Evolutionary conservation across 2,113 vertebrate species (phyloP), one percentile per base, ranked within the genome.

Genomic region (Cephalopterus ornatus): DNA sequence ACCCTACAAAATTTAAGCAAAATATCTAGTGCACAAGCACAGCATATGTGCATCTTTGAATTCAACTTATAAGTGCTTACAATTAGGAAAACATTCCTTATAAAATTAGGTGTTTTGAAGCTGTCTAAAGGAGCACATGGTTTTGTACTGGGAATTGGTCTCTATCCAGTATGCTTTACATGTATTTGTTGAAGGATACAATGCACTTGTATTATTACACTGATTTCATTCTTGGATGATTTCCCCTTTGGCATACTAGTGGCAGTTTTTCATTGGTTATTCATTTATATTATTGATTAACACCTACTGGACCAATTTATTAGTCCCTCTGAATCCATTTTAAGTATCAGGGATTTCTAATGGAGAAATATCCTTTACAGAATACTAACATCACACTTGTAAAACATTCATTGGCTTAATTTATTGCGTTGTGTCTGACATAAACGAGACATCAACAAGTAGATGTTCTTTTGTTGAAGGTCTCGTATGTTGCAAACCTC

Each of bases 221-320:
- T 3, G 8, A 97, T 98, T 98, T 98, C 92, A 96, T 97, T 97
- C 97, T 97, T 96, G 93, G 91, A 95, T 97, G 97, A 96, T 98
- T 98, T 98, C 97, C 97, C 97, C 95, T 97, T 97, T 97, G 98
- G 97, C 93, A 58, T 89, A 46, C 71, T 37, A 91, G 90, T 95
- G 95, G 91, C 95, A 71, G 68, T 62, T 97, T 97, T 96, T 78
- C 97, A 96, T 95, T 97, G 97, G 94, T 97, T 98, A 98, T 97
- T 98, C 96, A 97, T 97, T 96, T 94, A 85, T 88, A 81, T 74
- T 97, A 98, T 98, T 97, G 97, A 98, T 97, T 97, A 97, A 98
- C 96, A 97, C 66, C 91, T 93, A 96, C 68, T 14, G 37, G 91
- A 94, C 94, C 96, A 97, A 97, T 97, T 97, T 97, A 97, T 96